Base-by-base conservation (phyloP, 2,888 invertebrate genomes). In the Azorinus chamasolen region DNA sequence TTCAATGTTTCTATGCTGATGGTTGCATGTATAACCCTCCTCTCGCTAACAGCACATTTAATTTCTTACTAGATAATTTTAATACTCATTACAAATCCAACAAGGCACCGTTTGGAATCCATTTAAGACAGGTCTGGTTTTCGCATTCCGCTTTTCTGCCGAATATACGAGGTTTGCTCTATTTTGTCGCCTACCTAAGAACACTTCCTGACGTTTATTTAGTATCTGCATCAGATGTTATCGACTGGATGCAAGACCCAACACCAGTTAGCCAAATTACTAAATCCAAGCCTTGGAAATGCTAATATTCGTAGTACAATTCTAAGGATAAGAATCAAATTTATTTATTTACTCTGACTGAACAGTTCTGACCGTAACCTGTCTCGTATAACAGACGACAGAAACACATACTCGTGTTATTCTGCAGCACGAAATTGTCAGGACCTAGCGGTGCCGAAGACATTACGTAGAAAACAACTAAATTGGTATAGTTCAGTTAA, bases 71-170 rank as follows among this genome's bases (percentile, higher is more conserved):
- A 58, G 94, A 95, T 76, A 97, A 97, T 93, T 97, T 98, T 91
- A 96, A 95, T 53, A 93, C 94, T 0, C 95, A 95, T 83, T 96
- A 96, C 90, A 83, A 94, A 0, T 94, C 94, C 5, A 96, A 95
- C 89, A 85, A 88, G 73, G 97, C 97, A 0, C 97, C 97, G 0
- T 95, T 95, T 81, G 97, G 97, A 0, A 93, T 98, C 24, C 96
- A 96, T 90, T 95, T 98, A 68, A 96, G 96, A 90, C 95, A 97
- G 0, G 95, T 95, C 0, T 97, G 97, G 97, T 95, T 97, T 85
- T 74, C 81, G 1, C 86, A 87, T 41, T 72, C 75, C 2, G 64
- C 80, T 10, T 87, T 83, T 51, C 53, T 50, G 14, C 65, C 79
- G 6, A 87, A 88, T 62, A 51, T 87, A 1, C 55, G 72, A 41